Conservation (phyloP, 2,113 vertebrate species). For the Eolophus roseicapilla region DNA sequence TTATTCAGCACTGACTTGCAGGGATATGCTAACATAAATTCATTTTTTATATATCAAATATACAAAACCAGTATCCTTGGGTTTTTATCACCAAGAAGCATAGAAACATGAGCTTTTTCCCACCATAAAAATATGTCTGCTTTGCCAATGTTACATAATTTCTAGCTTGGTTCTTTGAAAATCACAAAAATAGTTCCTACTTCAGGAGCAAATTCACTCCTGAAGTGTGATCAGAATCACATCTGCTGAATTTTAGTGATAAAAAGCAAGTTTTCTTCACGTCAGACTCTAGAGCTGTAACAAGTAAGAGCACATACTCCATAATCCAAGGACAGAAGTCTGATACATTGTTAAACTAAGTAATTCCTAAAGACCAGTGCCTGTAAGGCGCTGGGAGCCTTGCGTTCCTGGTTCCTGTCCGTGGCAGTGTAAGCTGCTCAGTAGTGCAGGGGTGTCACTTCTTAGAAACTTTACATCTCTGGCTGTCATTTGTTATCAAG, state of each 20-base stretch:
- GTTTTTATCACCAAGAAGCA: background rate
- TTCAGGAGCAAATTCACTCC: background rate
- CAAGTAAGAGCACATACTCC: background rate
- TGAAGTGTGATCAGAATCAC: background rate
- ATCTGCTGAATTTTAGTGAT: background rate
- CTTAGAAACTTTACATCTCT: background rate
- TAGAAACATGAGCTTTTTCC: background rate
- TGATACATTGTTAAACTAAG: background rate
- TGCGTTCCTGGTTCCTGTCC: rapidly evolving
- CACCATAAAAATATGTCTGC: background rate
- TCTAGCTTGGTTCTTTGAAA: background rate
- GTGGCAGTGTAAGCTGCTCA: background rate
- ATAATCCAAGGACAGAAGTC: background rate
- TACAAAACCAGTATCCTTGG: background rate
- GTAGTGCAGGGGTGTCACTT: background rate
- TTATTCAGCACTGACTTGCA: background rate
- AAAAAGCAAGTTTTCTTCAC: background rate
- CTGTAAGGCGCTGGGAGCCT: too few relatives aligned
- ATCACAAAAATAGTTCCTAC: background rate
- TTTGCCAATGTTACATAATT: background rate
- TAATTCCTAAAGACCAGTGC: background rate
- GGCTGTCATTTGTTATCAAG: background rate
- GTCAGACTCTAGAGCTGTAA: background rate
- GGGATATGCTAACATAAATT: background rate
- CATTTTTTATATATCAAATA: background rate